phyloP scores from a whole-genome alignment of 1,140 invertebrate genomes.

The Anoplophora glabripennis region DNA sequence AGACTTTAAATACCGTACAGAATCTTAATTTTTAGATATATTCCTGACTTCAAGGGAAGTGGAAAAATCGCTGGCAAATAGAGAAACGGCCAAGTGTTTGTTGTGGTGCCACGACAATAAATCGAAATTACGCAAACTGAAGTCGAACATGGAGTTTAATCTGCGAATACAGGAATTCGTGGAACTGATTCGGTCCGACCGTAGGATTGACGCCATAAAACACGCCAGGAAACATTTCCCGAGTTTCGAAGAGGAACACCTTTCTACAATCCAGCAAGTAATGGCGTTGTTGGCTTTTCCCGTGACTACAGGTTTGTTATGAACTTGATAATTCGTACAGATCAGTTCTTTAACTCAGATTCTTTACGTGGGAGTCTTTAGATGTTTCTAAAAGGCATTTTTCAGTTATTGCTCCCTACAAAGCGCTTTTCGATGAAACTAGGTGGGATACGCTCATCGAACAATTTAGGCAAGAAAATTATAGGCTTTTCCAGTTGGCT shows the following conservation, averaged over 20 bases:
- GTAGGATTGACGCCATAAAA: constrained; percentile 85
- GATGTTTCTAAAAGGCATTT: constrained; percentile 11
- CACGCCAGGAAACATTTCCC: constrained; percentile 93
- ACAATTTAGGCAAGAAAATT: constrained; percentile 92
- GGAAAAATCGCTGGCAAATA: constrained; percentile 70
- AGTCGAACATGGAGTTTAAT: constrained; percentile 88
- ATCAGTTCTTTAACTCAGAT: too few relatives aligned
- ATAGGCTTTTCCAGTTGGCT: constrained; percentile 89
- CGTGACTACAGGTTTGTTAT: constrained; percentile 67
- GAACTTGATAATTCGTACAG: too few relatives aligned
- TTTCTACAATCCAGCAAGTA: constrained; percentile 85
- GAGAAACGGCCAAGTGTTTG: constrained; percentile 86
- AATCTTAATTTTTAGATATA: constrained; percentile 61
- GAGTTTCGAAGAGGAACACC: constrained; percentile 79
- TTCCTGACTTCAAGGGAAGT: constrained; percentile 89
- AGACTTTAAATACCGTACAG: too few relatives aligned
- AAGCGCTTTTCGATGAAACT: constrained; percentile 52
- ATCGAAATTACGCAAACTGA: constrained; percentile 90
- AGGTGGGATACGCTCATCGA: constrained; percentile 82
- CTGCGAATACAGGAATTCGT: constrained; percentile 91
- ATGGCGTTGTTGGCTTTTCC: constrained; percentile 95
- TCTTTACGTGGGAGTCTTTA: too few relatives aligned
- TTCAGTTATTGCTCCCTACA: constrained; percentile 58
- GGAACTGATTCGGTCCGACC: constrained; percentile 83
- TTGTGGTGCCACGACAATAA: constrained; percentile 97